Evolutionary conservation across 2,113 vertebrate species (phyloP).

Genomic region (Phodopus roborovskii): DNA sequence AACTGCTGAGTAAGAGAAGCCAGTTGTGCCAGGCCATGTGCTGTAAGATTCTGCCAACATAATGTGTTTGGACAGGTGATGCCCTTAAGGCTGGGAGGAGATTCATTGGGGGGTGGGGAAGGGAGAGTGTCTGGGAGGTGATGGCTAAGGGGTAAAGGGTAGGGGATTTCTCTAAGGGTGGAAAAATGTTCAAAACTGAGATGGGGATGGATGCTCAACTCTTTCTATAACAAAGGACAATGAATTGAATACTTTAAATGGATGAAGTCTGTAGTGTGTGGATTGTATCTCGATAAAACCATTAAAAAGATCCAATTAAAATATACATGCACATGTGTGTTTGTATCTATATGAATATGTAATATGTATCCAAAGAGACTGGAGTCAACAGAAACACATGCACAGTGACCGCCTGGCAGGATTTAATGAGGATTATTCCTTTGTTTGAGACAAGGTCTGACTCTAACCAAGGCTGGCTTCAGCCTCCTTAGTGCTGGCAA

Average conservation of each 20-base stretch:
- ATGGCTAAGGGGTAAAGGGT: background rate
- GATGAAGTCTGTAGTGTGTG: background rate
- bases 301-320: conserved; percentile 1
- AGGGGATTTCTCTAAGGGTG: background rate
- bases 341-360: background rate
- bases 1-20: background rate
- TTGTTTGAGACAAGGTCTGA: background rate
- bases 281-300: background rate
- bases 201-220: background rate
- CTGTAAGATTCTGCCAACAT: rapidly evolving
- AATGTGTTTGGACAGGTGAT: rapidly evolving
- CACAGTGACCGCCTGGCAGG: background rate
- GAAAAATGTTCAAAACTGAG: conserved; percentile 14
- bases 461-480: background rate
- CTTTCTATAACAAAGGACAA: background rate
- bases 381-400: background rate
- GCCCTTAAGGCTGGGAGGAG: background rate
- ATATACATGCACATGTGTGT: background rate
- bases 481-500: background rate
- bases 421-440: background rate
- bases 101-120: background rate
- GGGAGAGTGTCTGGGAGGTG: too few species aligned
- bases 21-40: rapidly evolving
- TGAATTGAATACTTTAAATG: background rate
- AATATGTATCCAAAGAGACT: background rate